Base-by-base conservation (phyloP, 2,888 invertebrate species). In the Agonopterix arenella region DNA sequence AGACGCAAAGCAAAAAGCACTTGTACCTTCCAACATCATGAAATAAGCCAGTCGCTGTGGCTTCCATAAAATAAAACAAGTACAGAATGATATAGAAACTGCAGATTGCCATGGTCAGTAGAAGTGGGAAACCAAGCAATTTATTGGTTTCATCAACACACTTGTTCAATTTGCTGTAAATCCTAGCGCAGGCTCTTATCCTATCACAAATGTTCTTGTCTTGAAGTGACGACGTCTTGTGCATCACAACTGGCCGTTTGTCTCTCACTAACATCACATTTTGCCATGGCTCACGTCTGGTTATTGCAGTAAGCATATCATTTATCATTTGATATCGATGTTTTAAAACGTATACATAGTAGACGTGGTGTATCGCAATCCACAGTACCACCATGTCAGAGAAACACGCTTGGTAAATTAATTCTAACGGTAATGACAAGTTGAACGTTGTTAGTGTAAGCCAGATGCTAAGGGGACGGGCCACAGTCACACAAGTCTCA, bases 11-110 rank as follows among this genome's bases (percentile, higher is more conserved):
- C 11, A 79, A 48, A 45, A 83, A 81, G 36, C 70, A 58, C 0
- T 70, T 49, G 48, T 79, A 84, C 57, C 61, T 70, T 4, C 60
- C 56, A 8, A 68, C 44, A 46, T 84, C 76, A 8, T 73, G 71
- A 37, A 78, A 80, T 47, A 83, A 59, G 0, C 82, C 77, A 0
- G 73, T 66, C 1, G 81, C 80, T 0, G 80, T 82, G 4, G 81
- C 84, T 54, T 84, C 84, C 83, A 84, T 80, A 40, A 84, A 76
- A 55, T 84, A 84, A 56, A 80, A 84, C 52, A 77, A 61, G 50
- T 82, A 75, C 43, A 84, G 52, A 28, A 78, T 64, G 8, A 78
- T 67, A 10, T 65, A 62, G 9, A 66, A 54, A 0, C 77, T 54
- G 43, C 63, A 69, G 8, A 70, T 42, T 0, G 70, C 42, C 58